phyloP scores from a whole-genome alignment of 2,113 vertebrate species.

The Callospermophilus lateralis region DNA sequence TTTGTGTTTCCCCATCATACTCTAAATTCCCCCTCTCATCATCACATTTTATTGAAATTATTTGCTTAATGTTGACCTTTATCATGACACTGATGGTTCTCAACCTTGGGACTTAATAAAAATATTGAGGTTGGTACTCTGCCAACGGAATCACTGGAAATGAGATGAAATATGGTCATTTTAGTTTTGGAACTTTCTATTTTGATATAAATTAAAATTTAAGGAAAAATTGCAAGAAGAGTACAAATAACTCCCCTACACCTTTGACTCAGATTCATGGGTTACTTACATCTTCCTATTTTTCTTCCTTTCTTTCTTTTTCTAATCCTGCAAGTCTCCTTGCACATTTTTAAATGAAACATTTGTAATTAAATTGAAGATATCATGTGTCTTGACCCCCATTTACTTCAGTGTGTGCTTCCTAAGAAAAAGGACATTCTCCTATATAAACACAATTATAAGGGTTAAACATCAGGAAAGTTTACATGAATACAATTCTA shows the following conservation, averaged over 20 bases:
- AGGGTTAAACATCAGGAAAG: neutral
- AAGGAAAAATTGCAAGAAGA: neutral
- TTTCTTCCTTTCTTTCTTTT: neutral
- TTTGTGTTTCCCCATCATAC: neutral
- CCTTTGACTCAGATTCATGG: neutral
- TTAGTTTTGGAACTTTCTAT: conserved; percentile 5
- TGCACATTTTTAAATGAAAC: neutral
- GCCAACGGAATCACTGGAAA: neutral
- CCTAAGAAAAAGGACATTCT: conserved; percentile 21
- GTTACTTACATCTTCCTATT: conserved; percentile 14
- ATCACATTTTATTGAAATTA: neutral
- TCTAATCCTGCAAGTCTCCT: neutral
- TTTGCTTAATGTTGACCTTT: neutral
- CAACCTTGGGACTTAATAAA: neutral
- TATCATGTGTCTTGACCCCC: neutral
- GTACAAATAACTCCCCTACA: neutral
- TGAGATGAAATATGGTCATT: neutral
- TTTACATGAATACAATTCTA: neutral
- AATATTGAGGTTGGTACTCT: neutral
- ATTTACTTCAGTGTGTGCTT: neutral
- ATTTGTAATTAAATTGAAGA: neutral
- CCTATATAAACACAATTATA: neutral
- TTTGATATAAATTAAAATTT: conserved; percentile 23
- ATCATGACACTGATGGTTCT: neutral
- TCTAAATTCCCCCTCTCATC: too few relatives aligned